phyloP scores from a whole-genome alignment of 2,888 invertebrate species.

The Eilema sororculum region DNA sequence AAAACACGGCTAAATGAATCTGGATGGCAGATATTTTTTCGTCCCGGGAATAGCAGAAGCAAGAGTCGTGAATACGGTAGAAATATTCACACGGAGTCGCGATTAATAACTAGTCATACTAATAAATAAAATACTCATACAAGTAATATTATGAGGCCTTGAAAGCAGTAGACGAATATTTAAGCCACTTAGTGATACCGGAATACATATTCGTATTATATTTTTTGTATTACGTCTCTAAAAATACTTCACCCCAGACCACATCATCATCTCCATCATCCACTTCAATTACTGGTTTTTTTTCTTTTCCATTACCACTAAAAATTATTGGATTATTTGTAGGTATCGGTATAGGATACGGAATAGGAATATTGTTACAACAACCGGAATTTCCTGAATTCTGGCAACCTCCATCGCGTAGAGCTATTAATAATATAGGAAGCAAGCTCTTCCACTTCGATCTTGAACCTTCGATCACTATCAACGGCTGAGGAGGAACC shows the following conservation, averaged over 20 bases:
- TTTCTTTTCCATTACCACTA: slow-evolving; percentile 11
- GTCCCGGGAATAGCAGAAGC: too few relatives aligned
- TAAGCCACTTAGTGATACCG: neutral
- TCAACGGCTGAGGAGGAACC: slow-evolving; percentile 43
- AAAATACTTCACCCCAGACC: neutral
- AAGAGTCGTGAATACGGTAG: too few relatives aligned
- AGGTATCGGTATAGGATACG: slow-evolving; percentile 67
- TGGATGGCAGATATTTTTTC: neutral
- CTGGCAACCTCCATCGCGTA: slow-evolving; percentile 56
- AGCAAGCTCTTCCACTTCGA: slow-evolving; percentile 59
- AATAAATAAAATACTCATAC: neutral
- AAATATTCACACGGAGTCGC: neutral
- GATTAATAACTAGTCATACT: neutral
- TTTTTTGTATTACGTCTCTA: neutral
- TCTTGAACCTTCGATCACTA: slow-evolving; percentile 59
- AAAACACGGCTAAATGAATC: neutral
- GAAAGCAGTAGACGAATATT: too few relatives aligned
- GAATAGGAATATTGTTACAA: slow-evolving; percentile 54
- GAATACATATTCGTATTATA: neutral
- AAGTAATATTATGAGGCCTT: too few relatives aligned
- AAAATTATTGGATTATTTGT: slow-evolving; percentile 59
- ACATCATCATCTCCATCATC: neutral
- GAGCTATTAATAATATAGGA: slow-evolving; percentile 62
- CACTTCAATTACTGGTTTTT: neutral
- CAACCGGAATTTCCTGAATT: slow-evolving; percentile 46